These are phyloP conservation scores for Tetramorium bicarinatum DNA, from an alignment of 2,888 invertebrate species.

Conservation along the genomic window DNA sequence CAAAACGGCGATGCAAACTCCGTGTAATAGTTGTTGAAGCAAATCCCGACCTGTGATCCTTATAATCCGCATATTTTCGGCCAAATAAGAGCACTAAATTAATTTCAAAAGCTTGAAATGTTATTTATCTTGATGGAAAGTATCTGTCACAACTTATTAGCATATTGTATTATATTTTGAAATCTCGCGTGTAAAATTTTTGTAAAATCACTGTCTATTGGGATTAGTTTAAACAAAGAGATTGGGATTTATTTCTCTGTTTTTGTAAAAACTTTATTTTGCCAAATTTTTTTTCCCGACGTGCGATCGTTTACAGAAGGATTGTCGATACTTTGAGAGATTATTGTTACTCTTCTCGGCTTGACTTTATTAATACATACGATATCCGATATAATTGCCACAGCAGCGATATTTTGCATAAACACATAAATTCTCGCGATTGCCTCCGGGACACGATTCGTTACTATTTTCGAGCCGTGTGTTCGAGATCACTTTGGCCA, in stretches of 20 bases:
- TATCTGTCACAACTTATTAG: not conserved
- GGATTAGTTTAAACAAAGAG: not conserved
- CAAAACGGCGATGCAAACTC: slow-evolving; percentile 9
- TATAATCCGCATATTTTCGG: slow-evolving; percentile 3
- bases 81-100: slow-evolving; percentile 19
- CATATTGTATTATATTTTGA: slow-evolving; percentile 18
- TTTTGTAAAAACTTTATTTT: slow-evolving; percentile 6
- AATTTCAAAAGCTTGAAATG: not conserved
- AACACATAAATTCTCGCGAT: slow-evolving; percentile 42
- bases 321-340: not conserved
- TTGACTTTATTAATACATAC: slow-evolving; percentile 13
- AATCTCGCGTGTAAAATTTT: not conserved
- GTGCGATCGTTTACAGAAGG: not conserved
- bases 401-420: slow-evolving; percentile 44
- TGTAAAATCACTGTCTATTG: not conserved
- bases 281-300: not conserved
- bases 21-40: not conserved
- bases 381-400: slow-evolving; percentile 30
- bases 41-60: not conserved
- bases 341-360: not conserved
- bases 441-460: slow-evolving; percentile 29
- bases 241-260: not conserved
- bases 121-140: not conserved
- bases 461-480: slow-evolving; percentile 47
- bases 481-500: slow-evolving; percentile 44